phyloP scores from a whole-genome alignment of 2,113 vertebrate genomes.

The Sinocyclocheilus grahami region DNA sequence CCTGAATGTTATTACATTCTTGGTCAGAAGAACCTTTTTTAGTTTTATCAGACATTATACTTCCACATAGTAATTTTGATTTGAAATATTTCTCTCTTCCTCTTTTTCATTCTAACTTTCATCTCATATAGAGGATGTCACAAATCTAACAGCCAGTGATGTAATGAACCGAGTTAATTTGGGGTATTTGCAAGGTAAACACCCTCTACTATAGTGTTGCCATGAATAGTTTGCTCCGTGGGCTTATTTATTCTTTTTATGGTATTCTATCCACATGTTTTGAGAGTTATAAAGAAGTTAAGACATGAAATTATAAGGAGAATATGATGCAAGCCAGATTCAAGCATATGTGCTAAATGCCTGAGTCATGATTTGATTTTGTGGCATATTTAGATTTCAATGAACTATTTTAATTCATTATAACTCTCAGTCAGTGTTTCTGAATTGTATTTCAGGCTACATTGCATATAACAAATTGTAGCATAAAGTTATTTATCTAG shows the following conservation, averaged over 20 bases:
- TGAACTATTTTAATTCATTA: background rate
- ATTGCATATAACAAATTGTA: background rate
- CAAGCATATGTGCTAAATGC: background rate
- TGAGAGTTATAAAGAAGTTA: background rate
- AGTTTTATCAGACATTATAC: background rate
- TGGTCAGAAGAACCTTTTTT: background rate
- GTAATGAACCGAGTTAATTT: conserved; percentile 99
- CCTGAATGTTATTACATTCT: background rate
- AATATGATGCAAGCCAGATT: background rate
- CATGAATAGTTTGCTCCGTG: background rate
- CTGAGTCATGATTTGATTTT: too few relatives aligned
- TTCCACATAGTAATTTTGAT: background rate
- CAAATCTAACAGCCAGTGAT: conserved; percentile 96
- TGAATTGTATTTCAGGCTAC: background rate
- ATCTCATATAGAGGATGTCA: conserved; percentile 84
- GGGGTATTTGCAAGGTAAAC: conserved; percentile 94
- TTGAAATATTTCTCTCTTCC: conserved; percentile 55
- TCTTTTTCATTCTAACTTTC: conserved; percentile 55
- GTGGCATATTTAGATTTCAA: background rate
- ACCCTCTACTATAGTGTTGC: background rate
- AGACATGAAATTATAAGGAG: background rate
- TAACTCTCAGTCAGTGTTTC: background rate
- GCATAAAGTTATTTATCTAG: background rate
- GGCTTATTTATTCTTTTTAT: background rate
- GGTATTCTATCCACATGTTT: background rate